phyloP scores from a whole-genome alignment of 2,797 vertebrate genomes.

The Esox masquinongy region DNA sequence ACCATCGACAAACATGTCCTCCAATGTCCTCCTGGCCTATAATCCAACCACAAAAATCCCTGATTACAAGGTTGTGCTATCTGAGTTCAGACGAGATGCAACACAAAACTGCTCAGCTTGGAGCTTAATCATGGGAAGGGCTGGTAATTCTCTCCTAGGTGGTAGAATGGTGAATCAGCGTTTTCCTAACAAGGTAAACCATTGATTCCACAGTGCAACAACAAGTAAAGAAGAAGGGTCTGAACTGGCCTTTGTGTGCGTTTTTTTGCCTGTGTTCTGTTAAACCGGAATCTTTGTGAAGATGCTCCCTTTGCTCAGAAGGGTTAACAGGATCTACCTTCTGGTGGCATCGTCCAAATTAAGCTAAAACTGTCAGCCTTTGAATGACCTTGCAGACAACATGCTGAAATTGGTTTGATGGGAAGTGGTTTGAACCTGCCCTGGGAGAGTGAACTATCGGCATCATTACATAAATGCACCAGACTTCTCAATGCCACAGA shows the following conservation, averaged over 20 bases:
- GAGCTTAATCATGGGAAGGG: not conserved
- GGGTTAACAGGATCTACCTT: not conserved
- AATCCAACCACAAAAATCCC: not conserved
- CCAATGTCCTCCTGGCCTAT: not conserved
- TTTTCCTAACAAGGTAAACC: conserved; percentile 9
- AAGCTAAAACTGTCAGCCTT: conserved; percentile 36
- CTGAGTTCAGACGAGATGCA: not conserved
- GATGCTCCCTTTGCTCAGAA: not conserved
- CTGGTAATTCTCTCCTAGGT: conserved; percentile 17
- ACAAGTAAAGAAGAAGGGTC: too few relatives aligned
- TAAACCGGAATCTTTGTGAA: not conserved
- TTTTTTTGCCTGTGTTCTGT: not conserved
- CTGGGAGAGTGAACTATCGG: conserved; percentile 38
- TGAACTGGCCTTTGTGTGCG: not conserved
- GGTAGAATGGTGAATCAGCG: conserved; percentile 16
- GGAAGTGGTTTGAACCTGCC: conserved; percentile 39
- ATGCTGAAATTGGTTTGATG: conserved; percentile 58
- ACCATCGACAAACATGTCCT: not conserved
- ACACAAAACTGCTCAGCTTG: not conserved
- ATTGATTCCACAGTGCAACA: not conserved
- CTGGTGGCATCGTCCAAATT: not conserved
- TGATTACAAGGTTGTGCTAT: not conserved
- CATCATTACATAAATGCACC: conserved; percentile 59
- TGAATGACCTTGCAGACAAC: conserved; percentile 47
- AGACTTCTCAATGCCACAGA: conserved; percentile 24